Evolutionary conservation across 2,113 vertebrate species (phyloP), one percentile per base, ranked within the genome.

Genomic region (Odontophorus gujanensis): DNA sequence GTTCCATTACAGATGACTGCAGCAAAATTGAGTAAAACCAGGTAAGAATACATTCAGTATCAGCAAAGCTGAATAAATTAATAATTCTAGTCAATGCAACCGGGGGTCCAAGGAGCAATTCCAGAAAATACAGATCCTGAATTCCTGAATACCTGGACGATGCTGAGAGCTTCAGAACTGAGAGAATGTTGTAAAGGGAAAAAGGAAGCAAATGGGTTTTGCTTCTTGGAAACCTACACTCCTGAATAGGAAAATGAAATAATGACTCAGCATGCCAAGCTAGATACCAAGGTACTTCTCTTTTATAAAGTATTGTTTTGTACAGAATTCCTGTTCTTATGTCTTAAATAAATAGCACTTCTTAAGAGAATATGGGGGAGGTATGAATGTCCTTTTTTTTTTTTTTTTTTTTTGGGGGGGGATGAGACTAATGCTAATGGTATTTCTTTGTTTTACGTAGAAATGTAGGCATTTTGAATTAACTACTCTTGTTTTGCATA

Each of bases 21-120:
- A 89, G 76, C 26, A 66, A 85, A 94, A 81, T 30, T 3, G 9
- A 76, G 28, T 62, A 95, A 93, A 92, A 62, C 30, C 53, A 69
- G 34, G 53, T 81, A 81, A 89, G 42, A 81, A 87, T 76, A 79
- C 28, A 79, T 24, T 61, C 28, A 24, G 8, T 34, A 34, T 38
- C 28, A 42, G 21, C 67, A 90, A 78, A 84, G 81, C 17, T 65
- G 16, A 57, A 53, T 53, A 53, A 53, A 53, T 30, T 53, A 53
- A 53, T 53, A 26, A 53, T 53, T 53, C 8, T 9, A 91, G 28
- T 81, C 19, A 13, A 3, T 8, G 20, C n/a, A 90, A 38, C 19
- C 30, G 30, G 28, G 55, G 47, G 50, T 53, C 13, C 26, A 48
- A 58, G 11, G 45, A 76, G 36, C 9, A 11, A 6, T 76, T 85